These are phyloP conservation scores for Chamaea fasciata DNA, from an alignment of 2,113 vertebrate genomes.

Conservation along the genomic window DNA sequence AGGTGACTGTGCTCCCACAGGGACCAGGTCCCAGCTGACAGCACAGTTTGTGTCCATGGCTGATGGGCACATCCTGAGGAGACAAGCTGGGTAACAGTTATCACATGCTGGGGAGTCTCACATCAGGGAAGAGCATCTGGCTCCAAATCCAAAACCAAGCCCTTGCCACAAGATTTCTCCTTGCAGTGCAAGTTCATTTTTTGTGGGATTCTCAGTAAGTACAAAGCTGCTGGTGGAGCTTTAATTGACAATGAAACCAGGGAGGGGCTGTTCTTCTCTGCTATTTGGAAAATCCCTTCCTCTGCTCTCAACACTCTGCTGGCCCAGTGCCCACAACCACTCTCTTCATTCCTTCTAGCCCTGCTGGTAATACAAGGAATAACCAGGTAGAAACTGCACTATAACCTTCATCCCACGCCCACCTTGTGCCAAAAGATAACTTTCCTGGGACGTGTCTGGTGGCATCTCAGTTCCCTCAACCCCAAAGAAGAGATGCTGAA, in stretches of 20 bases:
- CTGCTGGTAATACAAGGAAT: not conserved
- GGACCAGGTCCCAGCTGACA: not conserved
- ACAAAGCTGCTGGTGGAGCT: not conserved
- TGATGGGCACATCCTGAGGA: not conserved
- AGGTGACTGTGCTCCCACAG: not conserved
- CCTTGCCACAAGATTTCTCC: not conserved
- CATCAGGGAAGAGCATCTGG: not conserved
- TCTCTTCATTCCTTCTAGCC: not conserved
- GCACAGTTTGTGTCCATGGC: not conserved
- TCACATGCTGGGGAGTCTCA: not conserved
- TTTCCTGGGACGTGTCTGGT: not conserved
- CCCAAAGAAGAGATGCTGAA: not conserved
- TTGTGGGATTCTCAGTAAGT: not conserved
- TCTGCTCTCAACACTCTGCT: not conserved
- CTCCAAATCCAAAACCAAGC: not conserved
- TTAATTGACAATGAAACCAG: not conserved
- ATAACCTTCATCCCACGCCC: not conserved
- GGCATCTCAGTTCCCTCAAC: not conserved
- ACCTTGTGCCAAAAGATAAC: not conserved
- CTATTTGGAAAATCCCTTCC: conserved; percentile 27
- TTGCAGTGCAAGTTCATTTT: not conserved
- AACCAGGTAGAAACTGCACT: not conserved
- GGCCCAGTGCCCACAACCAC: not conserved
- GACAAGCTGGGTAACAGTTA: not conserved
- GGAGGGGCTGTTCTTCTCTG: not conserved